Conservation (phyloP, 2,888 invertebrate species). For the Himalopsyche tibetana region DNA sequence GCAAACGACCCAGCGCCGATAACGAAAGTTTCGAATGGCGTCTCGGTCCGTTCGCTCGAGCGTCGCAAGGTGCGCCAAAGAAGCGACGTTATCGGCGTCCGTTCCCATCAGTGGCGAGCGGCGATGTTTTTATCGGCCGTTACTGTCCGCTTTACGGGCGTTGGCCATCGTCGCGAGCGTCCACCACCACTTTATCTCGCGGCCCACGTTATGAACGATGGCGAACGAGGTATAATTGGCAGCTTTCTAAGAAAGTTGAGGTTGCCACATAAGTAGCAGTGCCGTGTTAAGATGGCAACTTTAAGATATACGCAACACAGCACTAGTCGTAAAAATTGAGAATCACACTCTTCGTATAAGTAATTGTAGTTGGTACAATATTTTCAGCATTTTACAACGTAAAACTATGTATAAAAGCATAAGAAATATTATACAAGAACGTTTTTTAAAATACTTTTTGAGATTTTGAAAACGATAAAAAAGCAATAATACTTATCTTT, state of each 20-base stretch:
- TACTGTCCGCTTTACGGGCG: constrained; percentile 58
- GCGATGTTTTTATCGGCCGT: constrained; percentile 60
- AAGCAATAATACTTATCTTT: too few species aligned
- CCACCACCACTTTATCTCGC: constrained; percentile 7
- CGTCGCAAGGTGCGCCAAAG: constrained; percentile 37
- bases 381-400: too few species aligned
- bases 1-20: constrained; percentile 35
- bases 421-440: too few species aligned
- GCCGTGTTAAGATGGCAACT: not conserved
- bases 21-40: constrained; percentile 46
- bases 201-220: constrained; percentile 30
- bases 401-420: too few species aligned
- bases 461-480: too few species aligned
- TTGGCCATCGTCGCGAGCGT: not conserved
- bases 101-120: constrained; percentile 46
- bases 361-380: too few species aligned
- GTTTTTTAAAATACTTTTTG: too few species aligned
- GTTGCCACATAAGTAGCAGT: not conserved
- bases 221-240: constrained; percentile 2
- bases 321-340: not conserved
- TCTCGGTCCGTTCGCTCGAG: constrained; percentile 42
- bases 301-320: not conserved
- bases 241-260: constrained; percentile 7
- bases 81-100: constrained; percentile 29
- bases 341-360: too few species aligned